A percentile compares a stretch with the other conserved stretches of the same genome.
phyloP scores from a whole-genome alignment of 2,888 invertebrate species.

The Drosophila neonasuta region DNA sequence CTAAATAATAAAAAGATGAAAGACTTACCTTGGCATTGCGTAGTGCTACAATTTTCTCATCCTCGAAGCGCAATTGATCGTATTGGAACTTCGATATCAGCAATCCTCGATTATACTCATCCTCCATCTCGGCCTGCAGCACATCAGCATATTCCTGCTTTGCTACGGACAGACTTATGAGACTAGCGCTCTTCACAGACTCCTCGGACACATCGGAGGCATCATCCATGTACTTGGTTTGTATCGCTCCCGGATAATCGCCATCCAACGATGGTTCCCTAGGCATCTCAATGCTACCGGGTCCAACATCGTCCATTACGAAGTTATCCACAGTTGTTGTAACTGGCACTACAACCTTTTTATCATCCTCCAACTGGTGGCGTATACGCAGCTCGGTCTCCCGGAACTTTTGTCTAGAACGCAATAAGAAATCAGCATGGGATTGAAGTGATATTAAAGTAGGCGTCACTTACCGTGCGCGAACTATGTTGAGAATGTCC shows the following conservation, averaged over 20 bases:
- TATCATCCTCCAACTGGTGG: conserved; percentile 67
- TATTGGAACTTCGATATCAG: conserved; percentile 84
- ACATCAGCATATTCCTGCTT: conserved; percentile 72
- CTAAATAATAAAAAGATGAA: neutral
- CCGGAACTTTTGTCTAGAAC: conserved; percentile 78
- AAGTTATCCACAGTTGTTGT: conserved; percentile 16
- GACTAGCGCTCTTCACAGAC: conserved; percentile 60
- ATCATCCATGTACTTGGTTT: conserved; percentile 65
- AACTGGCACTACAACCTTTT: conserved; percentile 43
- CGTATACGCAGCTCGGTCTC: conserved; percentile 78
- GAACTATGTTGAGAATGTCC: conserved; percentile 79
- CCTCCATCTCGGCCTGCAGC: conserved; percentile 74
- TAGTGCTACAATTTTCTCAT: conserved; percentile 83
- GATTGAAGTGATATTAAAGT: neutral
- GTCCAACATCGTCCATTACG: conserved; percentile 46
- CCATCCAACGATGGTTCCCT: conserved; percentile 45
- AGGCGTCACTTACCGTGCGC: conserved; percentile 74
- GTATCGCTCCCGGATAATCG: conserved; percentile 47
- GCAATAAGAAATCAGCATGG: neutral
- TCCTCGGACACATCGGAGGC: conserved; percentile 74
- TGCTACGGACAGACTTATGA: conserved; percentile 70
- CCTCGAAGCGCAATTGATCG: conserved; percentile 84
- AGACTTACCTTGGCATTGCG: conserved; percentile 83
- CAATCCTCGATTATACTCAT: conserved; percentile 81
- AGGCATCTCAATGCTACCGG: conserved; percentile 38